A percentile compares a stretch with the other conserved stretches of the same genome.
phyloP scores from a whole-genome alignment of 2,888 invertebrate genomes.

The Sarcophaga caerulescens region DNA sequence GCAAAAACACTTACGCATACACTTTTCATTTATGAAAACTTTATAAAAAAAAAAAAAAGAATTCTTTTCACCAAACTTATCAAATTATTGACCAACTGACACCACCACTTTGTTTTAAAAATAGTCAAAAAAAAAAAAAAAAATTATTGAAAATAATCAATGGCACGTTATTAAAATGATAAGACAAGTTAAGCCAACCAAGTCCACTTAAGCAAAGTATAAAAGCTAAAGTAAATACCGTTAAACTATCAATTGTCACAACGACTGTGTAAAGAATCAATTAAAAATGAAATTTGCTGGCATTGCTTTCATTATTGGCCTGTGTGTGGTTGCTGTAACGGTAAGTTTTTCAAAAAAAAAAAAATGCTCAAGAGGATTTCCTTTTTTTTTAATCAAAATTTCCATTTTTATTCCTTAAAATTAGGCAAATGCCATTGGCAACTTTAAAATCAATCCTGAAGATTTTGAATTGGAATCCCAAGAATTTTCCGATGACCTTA shows the following conservation, averaged over 20 bases:
- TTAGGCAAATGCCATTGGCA: constrained; percentile 2
- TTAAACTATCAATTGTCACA: neutral
- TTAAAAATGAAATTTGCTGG: neutral
- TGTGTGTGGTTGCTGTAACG: neutral
- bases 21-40: too few relatives aligned
- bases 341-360: neutral
- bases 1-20: too few relatives aligned
- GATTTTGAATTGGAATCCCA: neutral
- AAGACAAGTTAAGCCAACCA: neutral
- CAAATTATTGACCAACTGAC: too few relatives aligned
- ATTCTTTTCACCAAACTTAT: too few relatives aligned
- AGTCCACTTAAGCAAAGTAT: neutral
- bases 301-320: neutral
- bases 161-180: neutral
- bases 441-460: constrained; percentile 9
- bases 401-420: neutral
- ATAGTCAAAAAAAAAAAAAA: too few relatives aligned
- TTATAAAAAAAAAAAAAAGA: too few relatives aligned
- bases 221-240: neutral
- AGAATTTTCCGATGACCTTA: constrained; percentile 10
- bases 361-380: neutral
- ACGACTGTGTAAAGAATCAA: neutral
- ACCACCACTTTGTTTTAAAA: too few relatives aligned
- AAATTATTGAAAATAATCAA: too few relatives aligned
- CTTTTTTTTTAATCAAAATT: neutral